A percentile compares a stretch with the other conserved stretches of the same genome.
Conservation (phyloP, 2,888 invertebrate species). For the Phasia obesa region DNA sequence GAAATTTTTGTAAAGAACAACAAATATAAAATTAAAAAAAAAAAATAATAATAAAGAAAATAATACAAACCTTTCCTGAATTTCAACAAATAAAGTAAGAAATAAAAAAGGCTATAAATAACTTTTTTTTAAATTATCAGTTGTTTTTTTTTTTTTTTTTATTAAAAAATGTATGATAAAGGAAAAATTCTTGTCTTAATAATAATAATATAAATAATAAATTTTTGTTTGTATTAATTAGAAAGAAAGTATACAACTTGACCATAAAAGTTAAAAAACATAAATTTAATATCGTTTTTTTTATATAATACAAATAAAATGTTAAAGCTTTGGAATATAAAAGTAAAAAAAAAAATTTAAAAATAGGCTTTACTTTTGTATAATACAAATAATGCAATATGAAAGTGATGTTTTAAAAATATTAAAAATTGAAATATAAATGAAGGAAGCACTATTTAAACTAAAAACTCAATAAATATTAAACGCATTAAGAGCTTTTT, state of each 20-base stretch:
- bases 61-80: conserved; percentile 41
- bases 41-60: neutral
- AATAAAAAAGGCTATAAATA: conserved; percentile 39
- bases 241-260: conserved; percentile 27
- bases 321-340: conserved; percentile 64
- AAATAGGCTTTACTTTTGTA: conserved; percentile 52
- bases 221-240: neutral
- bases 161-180: conserved; percentile 42
- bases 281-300: conserved; percentile 10
- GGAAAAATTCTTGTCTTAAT: conserved; percentile 44
- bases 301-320: conserved; percentile 52
- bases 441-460: conserved; percentile 65
- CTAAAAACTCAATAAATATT: conserved; percentile 12
- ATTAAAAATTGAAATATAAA: conserved; percentile 9
- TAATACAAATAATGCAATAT: conserved; percentile 57
- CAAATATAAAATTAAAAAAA: conserved; percentile 4
- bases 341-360: conserved; percentile 31
- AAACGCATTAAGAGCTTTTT: neutral
- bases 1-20: conserved; percentile 17
- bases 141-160: conserved; percentile 32
- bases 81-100: conserved; percentile 25
- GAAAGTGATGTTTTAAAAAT: conserved; percentile 54
- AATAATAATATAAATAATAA: conserved; percentile 41
- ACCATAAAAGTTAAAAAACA: neutral
- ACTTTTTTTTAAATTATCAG: conserved; percentile 33